Evolutionary conservation across 2,888 invertebrate genomes (phyloP), one percentile per base, ranked within the genome.

Genomic region (Nycteola revayana): DNA sequence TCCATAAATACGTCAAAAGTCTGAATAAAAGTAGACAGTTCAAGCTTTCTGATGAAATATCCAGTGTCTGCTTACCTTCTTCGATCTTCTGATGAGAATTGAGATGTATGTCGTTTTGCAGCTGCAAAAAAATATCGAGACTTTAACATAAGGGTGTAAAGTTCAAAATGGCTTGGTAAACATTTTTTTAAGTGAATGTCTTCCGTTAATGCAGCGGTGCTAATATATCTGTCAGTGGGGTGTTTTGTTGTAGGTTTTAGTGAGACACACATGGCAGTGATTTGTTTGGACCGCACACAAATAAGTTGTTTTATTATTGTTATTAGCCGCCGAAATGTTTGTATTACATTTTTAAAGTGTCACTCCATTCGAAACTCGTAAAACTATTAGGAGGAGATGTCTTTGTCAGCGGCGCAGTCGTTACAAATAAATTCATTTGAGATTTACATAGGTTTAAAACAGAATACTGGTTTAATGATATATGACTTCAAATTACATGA

Each of bases 211-310:
- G 71, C 69, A 67, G 64, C 64, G 68, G 69, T 59, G 69, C 76
- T 70, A 75, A 78, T 87, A 86, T 80, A 85, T 87, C 87, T 86
- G 84, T 87, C 88, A 79, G 60, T 72, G 58, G 63, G 75, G 73
- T 73, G 76, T 84, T 86, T 82, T 78, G 83, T 81, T 74, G 69
- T 71, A 62, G 67, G 65, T 65, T 71, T 65, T 66, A 66, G 60
- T 67, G 72, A 63, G 62, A 42, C 75, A 74, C 85, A 84, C 67
- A 72, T 82, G 82, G 75, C 68, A 63, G 71, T 74, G 74, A 78
- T 80, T 80, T 78, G 76, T 74, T 56, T 47, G 60, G 80, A 75
- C 78, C 84, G 76, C 85, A 81, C 84, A 75, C 73, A 70, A 34
- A 57, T 54, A 54, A 36, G 32, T 45, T 55, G 46, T 62, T 59